A percentile compares a stretch with the other conserved stretches of the same genome.
phyloP scores from a whole-genome alignment of 30 jellyfish, hydroid and myxozoan genomes.

The Pelagia noctiluca region DNA sequence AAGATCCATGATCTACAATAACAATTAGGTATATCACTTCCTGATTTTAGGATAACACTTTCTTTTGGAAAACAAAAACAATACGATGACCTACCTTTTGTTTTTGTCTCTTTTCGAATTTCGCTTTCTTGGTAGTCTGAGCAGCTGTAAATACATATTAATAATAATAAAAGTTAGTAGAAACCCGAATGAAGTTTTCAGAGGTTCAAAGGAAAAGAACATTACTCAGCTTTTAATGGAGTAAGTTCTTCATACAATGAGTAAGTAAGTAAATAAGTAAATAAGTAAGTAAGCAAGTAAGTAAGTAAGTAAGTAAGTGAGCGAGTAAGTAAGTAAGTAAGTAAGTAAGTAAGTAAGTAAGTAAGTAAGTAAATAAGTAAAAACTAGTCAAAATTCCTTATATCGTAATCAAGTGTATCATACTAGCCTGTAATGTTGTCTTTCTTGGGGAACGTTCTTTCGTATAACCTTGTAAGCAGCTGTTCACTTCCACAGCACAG shows the following conservation, averaged over 20 bases:
- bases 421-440: background rate
- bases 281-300: too few species aligned
- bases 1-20: too few species aligned
- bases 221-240: background rate
- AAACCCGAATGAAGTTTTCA: too few species aligned
- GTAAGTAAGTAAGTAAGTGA: too few species aligned
- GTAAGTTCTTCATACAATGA: too few species aligned
- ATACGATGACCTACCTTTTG: conserved; percentile 10
- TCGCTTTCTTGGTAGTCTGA: conserved; percentile 26
- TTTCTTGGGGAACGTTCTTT: conserved; percentile 2
- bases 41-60: too few species aligned
- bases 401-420: background rate
- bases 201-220: background rate
- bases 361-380: too few species aligned
- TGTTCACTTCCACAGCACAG: conserved; percentile 20
- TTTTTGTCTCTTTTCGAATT: conserved; percentile 12
- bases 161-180: background rate
- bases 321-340: too few species aligned
- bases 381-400: background rate
- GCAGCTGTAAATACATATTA: background rate
- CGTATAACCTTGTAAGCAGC: conserved; percentile 15
- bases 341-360: too few species aligned
- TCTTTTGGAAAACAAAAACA: background rate
- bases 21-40: too few species aligned
- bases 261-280: too few species aligned